Conservation (phyloP, 2,888 invertebrate species). For the Lumbricus terrestris region DNA sequence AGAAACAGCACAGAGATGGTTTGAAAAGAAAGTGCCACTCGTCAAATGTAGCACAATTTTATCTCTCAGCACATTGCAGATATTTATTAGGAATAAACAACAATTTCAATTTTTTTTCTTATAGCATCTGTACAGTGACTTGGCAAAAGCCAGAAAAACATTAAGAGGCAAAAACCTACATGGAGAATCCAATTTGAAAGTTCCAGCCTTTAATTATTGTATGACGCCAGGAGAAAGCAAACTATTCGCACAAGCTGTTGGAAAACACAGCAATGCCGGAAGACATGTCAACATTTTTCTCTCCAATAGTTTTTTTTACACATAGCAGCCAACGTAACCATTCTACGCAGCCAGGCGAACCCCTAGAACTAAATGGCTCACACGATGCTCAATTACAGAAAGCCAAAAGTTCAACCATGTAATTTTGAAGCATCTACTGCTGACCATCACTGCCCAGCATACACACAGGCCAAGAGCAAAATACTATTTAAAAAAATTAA, state of each 20-base stretch:
- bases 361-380: background rate
- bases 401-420: background rate
- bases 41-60: background rate
- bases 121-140: background rate
- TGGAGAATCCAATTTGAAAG: background rate
- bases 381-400: constrained; percentile 3
- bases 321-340: background rate
- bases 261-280: background rate
- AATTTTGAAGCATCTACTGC: background rate
- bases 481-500: background rate
- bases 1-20: background rate
- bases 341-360: background rate
- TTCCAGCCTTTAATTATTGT: background rate
- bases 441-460: background rate
- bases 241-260: background rate
- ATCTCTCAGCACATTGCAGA: background rate
- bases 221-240: background rate
- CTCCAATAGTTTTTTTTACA: background rate
- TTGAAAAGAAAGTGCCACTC: background rate
- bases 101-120: background rate
- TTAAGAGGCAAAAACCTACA: background rate
- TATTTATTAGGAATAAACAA: background rate
- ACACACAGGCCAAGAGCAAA: background rate
- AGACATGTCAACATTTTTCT: background rate
- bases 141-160: background rate